Conservation (phyloP, 1,140 invertebrate genomes). For the Sogatella furcifera region DNA sequence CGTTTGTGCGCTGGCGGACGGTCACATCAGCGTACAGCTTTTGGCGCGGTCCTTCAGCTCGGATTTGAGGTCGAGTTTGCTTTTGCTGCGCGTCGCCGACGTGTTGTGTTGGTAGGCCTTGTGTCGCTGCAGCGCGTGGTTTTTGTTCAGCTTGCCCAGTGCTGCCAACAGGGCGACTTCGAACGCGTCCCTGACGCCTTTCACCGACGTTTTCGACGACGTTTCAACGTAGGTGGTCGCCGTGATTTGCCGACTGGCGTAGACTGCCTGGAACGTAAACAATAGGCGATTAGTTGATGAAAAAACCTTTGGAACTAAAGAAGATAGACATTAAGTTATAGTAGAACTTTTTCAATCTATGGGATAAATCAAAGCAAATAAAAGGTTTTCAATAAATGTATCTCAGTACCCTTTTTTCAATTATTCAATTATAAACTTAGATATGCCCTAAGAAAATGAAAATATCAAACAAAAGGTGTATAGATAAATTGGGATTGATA, state of each 20-base stretch:
- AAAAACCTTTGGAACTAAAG: not conserved
- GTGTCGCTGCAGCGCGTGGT: constrained; percentile 35
- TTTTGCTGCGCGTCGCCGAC: constrained; percentile 32
- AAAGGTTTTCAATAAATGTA: no score
- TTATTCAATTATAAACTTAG: no score
- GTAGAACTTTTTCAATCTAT: no score
- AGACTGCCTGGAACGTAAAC: constrained; percentile 34
- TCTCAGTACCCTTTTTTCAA: no score
- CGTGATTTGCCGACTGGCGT: constrained; percentile 46
- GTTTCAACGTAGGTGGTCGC: constrained; percentile 56
- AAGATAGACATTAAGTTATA: no score
- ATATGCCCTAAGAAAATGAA: no score
- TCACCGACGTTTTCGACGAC: constrained; percentile 43
- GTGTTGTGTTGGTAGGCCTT: constrained; percentile 9
- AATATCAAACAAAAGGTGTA: no score
- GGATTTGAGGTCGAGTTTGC: constrained; percentile 41
- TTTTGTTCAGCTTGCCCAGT: constrained; percentile 47
- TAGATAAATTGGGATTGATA: no score
- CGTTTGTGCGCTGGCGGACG: constrained; percentile 24
- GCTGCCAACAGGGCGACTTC: constrained; percentile 52
- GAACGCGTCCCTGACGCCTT: constrained; percentile 49
- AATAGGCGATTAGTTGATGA: not conserved
- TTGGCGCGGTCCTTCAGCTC: constrained; percentile 42
- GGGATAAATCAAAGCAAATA: no score
- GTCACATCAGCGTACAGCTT: constrained; percentile 46